Evolutionary conservation across 2,113 vertebrate genomes (phyloP).

Genomic region (Bambusicola thoracicus): DNA sequence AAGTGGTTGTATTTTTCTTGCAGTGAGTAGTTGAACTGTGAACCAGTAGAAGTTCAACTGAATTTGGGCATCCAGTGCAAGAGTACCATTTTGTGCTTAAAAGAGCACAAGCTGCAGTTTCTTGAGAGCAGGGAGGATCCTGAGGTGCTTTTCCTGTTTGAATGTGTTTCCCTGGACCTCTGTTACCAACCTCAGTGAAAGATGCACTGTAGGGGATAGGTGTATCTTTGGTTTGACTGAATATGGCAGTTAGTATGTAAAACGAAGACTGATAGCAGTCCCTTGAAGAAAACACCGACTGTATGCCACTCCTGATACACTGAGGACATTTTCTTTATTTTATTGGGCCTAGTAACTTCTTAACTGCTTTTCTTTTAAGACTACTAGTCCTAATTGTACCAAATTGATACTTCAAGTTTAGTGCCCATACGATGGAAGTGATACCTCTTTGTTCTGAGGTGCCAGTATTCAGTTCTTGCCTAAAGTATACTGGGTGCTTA

Average conservation of each 20-base stretch:
- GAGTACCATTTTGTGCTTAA: background rate
- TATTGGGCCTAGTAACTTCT: background rate
- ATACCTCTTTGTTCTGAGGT: background rate
- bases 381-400: background rate
- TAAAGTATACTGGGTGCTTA: background rate
- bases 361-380: background rate
- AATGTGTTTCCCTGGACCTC: background rate
- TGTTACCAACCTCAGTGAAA: background rate
- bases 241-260: background rate
- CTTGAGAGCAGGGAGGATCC: background rate
- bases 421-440: rapidly evolving
- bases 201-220: background rate
- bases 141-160: background rate
- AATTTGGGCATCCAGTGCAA: background rate
- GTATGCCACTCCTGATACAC: background rate
- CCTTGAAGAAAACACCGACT: background rate
- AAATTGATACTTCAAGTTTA: background rate
- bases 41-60: background rate
- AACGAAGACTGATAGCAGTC: background rate
- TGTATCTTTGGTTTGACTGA: background rate
- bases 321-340: background rate
- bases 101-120: background rate
- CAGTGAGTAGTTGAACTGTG: background rate
- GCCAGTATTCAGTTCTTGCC: background rate
- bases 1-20: background rate